A percentile compares a stretch with the other conserved stretches of the same genome.
Conservation (phyloP, 1,140 invertebrate species). For the Halotydeus destructor region DNA sequence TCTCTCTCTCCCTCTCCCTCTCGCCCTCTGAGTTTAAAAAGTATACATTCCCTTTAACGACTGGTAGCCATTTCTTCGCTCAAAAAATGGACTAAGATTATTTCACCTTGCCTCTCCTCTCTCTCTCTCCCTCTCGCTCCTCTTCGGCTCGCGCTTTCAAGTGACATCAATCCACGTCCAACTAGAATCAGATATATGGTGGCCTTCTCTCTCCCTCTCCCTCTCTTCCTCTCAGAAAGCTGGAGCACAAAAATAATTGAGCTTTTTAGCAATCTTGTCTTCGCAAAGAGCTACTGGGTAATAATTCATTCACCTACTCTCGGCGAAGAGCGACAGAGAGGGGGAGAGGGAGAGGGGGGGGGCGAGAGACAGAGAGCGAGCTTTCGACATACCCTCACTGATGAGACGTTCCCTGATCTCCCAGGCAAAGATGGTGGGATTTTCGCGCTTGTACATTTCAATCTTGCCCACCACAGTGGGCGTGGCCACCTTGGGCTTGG, state of each 20-base stretch:
- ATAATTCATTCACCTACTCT: too few relatives aligned
- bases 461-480: conserved; percentile 85
- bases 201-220: neutral
- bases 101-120: conserved; percentile 16
- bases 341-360: too few relatives aligned
- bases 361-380: neutral
- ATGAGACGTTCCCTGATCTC: conserved; percentile 81
- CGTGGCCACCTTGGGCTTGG: conserved; percentile 95
- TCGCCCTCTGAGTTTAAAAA: conserved; percentile 17
- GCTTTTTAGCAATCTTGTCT: too few relatives aligned
- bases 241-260: too few relatives aligned
- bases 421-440: conserved; percentile 95
- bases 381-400: conserved; percentile 44
- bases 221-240: too few relatives aligned
- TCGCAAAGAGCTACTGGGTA: too few relatives aligned
- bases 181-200: too few relatives aligned
- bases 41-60: too few relatives aligned
- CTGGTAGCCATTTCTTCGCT: too few relatives aligned
- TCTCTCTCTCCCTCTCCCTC: conserved; percentile 16
- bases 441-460: conserved; percentile 85
- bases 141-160: conserved; percentile 20
- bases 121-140: conserved; percentile 19
- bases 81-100: too few relatives aligned
- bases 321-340: too few relatives aligned
- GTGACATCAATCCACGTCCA: conserved; percentile 16